Percentiles rank a stretch among this genome's conserved stretches.
These are phyloP conservation scores for Danio albolineatus DNA, from an alignment of 2,797 vertebrate species.

Conservation along the genomic window DNA sequence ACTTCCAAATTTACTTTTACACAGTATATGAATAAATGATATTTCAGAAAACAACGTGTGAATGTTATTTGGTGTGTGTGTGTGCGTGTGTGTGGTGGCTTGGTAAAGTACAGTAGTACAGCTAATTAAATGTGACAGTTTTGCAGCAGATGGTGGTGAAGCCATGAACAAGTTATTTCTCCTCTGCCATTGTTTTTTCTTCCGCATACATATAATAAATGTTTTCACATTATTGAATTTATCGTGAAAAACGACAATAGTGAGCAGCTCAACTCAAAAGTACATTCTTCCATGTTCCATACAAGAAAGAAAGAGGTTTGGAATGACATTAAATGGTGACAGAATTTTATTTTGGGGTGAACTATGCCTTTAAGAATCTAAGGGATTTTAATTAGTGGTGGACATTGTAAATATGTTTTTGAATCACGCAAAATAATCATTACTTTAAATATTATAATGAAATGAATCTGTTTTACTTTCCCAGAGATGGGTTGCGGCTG, in stretches of 20 bases:
- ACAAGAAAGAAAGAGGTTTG: neutral
- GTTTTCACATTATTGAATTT: constrained; percentile 10
- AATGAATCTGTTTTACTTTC: too few relatives aligned
- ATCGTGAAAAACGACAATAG: constrained; percentile 46
- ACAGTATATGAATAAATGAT: neutral
- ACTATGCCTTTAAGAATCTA: too few relatives aligned
- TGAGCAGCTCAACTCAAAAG: constrained; percentile 5
- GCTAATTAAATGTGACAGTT: constrained; percentile 57
- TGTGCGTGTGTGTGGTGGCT: constrained; percentile 25
- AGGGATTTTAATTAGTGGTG: neutral
- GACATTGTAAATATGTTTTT: neutral
- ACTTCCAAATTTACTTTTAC: neutral
- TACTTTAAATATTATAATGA: too few relatives aligned
- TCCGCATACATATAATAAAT: constrained; percentile 43
- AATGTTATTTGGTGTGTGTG: constrained; percentile 4
- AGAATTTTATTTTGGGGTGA: neutral
- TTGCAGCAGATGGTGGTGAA: constrained; percentile 49
- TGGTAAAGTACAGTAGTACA: constrained; percentile 34
- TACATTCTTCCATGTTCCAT: neutral
- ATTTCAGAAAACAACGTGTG: neutral
- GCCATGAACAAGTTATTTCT: constrained; percentile 56
- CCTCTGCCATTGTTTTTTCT: constrained; percentile 49
- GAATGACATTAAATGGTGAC: neutral
- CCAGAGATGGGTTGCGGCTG: too few relatives aligned
- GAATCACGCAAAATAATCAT: neutral